Evolutionary conservation across 1,140 invertebrate species (phyloP), one percentile per base, ranked within the genome.

Genomic region (Amphibalanus amphitrite): DNA sequence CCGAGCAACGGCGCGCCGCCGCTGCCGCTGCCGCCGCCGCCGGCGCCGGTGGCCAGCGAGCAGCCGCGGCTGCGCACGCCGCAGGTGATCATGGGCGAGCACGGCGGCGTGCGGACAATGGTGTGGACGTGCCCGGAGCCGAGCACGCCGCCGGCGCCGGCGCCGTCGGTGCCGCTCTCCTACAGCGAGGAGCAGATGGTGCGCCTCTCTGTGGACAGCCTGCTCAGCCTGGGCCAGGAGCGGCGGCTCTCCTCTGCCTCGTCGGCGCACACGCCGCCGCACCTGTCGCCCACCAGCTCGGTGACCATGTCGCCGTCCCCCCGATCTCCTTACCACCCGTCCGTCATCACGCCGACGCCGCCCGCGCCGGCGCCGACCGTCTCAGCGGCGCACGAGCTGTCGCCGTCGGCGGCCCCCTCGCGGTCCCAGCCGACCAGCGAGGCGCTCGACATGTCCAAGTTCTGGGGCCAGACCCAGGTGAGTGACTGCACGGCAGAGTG

Each of bases 71-170:
- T 75, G 29, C 73, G 75, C 23, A 76, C 75, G 28, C 77, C 77
- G 28, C 77, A 75, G 28, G 78, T 79, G 26, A 75, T 78, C 28
- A 75, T 93, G 90, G 90, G 91, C 30, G 91, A 93, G 79, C 90
- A 90, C 6, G 92, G 91, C 47, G 91, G 91, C 23, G 91, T 93
- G 0, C 83, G 91, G 69, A 93, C 92, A 59, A 93, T 93, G 91
- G 89, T 93, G 72, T 95, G 92, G 92, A 89, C 89, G 20, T 67
- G 69, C 29, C 67, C 68, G 3, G 70, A 70, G 28, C 69, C 72
- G 17, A 68, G 72, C 40, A 69, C 74, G 23, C 68, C 69, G 8
- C 64, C 33, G 13, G 26, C 70, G 29, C 65, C 29, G 67, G n/a
- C 40, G 28, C 29, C 65, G 26, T 25, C 64, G 67, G 25, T 4